Conservation (phyloP, 2,797 vertebrate genomes). For the Pagetopsis macropterus region DNA sequence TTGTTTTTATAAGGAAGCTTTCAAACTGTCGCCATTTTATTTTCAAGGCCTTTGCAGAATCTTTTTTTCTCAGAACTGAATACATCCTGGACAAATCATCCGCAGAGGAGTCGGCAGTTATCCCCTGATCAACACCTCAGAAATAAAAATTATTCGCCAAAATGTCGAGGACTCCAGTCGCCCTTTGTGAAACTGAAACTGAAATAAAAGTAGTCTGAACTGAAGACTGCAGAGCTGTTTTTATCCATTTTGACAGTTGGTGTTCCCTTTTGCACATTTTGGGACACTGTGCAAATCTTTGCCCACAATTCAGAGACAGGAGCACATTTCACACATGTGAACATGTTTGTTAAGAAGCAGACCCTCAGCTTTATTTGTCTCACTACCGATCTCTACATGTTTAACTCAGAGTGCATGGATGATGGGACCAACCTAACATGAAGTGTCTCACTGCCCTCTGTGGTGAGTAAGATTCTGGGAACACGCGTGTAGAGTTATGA, state of each 20-base stretch:
- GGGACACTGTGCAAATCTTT: background rate
- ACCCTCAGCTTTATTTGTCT: conserved; percentile 13
- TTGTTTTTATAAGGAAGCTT: no score
- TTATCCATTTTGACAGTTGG: background rate
- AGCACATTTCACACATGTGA: background rate
- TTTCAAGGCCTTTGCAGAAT: background rate
- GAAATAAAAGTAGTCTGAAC: no score
- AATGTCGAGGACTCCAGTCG: no score
- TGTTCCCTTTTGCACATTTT: background rate
- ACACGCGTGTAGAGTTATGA: background rate
- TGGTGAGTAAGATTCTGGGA: background rate
- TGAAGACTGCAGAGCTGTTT: no score
- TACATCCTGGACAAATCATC: background rate
- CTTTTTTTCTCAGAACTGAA: background rate
- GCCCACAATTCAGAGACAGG: background rate
- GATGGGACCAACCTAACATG: conserved; percentile 2
- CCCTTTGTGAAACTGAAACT: no score
- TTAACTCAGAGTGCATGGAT: conserved; percentile 10
- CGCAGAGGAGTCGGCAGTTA: no score
- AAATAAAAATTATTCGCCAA: no score
- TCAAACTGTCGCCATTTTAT: background rate
- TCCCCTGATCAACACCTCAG: no score
- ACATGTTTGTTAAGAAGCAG: conserved; percentile 1
- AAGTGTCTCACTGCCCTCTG: background rate
- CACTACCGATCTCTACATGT: conserved; percentile 8